phyloP scores from a whole-genome alignment of 2,797 vertebrate species.

The Periophthalmus magnuspinnatus region DNA sequence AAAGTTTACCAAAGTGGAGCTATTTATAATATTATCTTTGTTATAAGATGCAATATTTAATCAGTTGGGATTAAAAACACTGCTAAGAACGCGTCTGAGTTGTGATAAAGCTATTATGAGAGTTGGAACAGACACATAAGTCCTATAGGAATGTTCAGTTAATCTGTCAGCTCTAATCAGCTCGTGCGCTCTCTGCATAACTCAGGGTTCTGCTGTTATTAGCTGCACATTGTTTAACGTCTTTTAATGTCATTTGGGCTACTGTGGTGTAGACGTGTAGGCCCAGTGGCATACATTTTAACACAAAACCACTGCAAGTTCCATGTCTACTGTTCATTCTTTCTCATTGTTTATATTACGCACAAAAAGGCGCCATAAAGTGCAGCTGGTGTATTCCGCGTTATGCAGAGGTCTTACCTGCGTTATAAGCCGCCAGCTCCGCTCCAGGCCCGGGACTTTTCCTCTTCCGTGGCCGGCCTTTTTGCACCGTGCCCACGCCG shows the following conservation, averaged over 20 bases:
- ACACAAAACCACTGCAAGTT: not conserved
- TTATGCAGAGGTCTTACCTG: slow-evolving; percentile 79
- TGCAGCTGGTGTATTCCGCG: not conserved
- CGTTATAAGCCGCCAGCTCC: slow-evolving; percentile 95
- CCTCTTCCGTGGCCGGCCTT: slow-evolving; percentile 94
- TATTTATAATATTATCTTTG: not conserved
- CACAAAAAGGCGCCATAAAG: not conserved
- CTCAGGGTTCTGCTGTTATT: not conserved
- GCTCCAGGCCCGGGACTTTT: slow-evolving; percentile 94
- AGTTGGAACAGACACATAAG: not conserved
- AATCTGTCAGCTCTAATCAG: slow-evolving; percentile 30
- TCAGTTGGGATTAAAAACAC: not conserved
- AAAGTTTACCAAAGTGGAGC: not conserved
- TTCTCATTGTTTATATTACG: not conserved
- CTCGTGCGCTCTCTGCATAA: not conserved
- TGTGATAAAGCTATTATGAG: not conserved
- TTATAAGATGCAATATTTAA: not conserved
- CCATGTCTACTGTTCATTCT: no score
- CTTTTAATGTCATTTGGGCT: not conserved
- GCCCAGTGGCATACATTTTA: not conserved
- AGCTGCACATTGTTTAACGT: not conserved
- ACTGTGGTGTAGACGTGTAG: not conserved
- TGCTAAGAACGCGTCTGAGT: not conserved
- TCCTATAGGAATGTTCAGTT: slow-evolving; percentile 27
- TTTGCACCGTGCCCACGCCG: slow-evolving; percentile 95